Conservation (phyloP, 2,888 invertebrate genomes). For the Mycalesis mineus region DNA sequence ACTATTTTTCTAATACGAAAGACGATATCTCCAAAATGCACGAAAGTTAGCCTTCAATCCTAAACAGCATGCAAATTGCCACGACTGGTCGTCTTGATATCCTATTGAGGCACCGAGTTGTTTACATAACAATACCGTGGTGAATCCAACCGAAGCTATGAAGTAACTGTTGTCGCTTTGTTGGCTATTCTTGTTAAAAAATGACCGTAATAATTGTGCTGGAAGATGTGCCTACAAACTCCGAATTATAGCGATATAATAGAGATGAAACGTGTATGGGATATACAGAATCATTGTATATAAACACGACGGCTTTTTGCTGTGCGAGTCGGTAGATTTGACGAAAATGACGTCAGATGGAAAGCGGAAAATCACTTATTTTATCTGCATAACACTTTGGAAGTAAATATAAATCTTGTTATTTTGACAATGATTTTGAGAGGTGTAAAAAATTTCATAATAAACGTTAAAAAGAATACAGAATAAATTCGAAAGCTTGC, state of each 20-base stretch:
- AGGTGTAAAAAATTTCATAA: no score
- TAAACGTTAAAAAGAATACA: no score
- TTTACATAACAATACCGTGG: slow-evolving; percentile 51
- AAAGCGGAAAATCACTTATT: not conserved
- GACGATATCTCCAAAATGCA: not conserved
- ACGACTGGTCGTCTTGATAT: slow-evolving; percentile 3
- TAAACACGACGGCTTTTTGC: not conserved
- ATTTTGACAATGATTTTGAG: no score
- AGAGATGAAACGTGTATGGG: no score
- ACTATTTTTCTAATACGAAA: not conserved
- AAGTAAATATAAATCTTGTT: no score
- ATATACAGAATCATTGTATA: not conserved
- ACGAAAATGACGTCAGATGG: not conserved
- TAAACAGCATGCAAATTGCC: not conserved
- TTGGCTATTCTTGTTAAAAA: slow-evolving; percentile 39
- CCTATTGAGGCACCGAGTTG: slow-evolving; percentile 36
- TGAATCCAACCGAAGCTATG: slow-evolving; percentile 44
- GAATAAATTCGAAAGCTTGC: no score
- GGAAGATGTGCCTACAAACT: slow-evolving; percentile 10
- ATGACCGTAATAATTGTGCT: slow-evolving; percentile 38
- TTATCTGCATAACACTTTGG: no score
- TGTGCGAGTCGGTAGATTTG: not conserved
- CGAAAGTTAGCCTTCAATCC: not conserved
- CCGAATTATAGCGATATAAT: not conserved
- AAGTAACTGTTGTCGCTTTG: slow-evolving; percentile 45